These are phyloP conservation scores for Penaeus monodon DNA, from an alignment of 2,888 invertebrate species.

Conservation along the genomic window DNA sequence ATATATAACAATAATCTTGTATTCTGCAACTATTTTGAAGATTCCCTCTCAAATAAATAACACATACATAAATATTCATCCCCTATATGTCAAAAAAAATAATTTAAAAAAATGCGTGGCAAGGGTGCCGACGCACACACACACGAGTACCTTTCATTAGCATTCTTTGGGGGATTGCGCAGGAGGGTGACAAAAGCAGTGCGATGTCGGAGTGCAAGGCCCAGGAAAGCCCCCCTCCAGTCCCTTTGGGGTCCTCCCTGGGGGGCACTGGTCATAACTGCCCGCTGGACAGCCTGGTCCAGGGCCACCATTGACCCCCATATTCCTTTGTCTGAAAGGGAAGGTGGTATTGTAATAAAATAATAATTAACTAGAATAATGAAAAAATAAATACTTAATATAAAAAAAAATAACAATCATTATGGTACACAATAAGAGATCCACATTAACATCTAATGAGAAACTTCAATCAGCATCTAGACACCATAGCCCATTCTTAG, in stretches of 20 bases:
- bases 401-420: background rate
- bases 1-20: too few relatives aligned
- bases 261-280: constrained; percentile 48
- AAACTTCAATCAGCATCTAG: too few relatives aligned
- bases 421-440: too few relatives aligned
- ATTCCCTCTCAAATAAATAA: too few relatives aligned
- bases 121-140: background rate
- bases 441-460: too few relatives aligned
- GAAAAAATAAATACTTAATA: background rate
- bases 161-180: constrained; percentile 77
- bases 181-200: constrained; percentile 87
- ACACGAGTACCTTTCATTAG: constrained; percentile 53
- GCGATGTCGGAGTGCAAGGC: constrained; percentile 83
- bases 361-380: background rate
- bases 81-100: too few relatives aligned
- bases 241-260: constrained; percentile 50
- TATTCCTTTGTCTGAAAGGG: constrained; percentile 58
- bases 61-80: too few relatives aligned
- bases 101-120: too few relatives aligned
- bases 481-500: too few relatives aligned
- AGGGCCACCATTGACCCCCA: constrained; percentile 65
- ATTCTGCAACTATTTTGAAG: too few relatives aligned
- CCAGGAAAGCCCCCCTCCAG: constrained; percentile 72
- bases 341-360: background rate
- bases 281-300: constrained; percentile 58